Evolutionary conservation across 1,140 invertebrate genomes (phyloP).

Genomic region (Ceratina calcarata): DNA sequence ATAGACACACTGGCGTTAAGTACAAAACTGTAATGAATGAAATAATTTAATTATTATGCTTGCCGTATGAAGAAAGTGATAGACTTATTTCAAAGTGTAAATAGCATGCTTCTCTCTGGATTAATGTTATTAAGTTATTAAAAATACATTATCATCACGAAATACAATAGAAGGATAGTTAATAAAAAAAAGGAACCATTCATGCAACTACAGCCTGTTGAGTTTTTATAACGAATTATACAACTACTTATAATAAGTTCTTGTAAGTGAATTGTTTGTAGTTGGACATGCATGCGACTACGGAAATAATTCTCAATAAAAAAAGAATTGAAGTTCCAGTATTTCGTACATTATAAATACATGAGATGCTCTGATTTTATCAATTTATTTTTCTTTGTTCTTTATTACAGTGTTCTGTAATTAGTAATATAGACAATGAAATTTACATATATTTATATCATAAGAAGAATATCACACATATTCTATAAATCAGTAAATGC

Average conservation of each 20-base stretch:
- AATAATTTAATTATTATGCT: conserved; percentile 6
- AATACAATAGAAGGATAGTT: too few relatives aligned
- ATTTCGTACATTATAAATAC: conserved; percentile 3
- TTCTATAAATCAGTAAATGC: conserved; percentile 29
- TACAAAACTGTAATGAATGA: not conserved
- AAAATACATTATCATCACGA: not conserved
- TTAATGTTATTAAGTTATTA: not conserved
- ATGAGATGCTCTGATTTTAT: not conserved
- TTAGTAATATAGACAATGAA: conserved; percentile 6
- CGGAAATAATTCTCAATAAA: not conserved
- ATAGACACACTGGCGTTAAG: not conserved
- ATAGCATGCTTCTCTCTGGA: not conserved
- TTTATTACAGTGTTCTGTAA: conserved; percentile 27
- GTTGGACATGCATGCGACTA: not conserved
- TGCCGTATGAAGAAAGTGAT: not conserved
- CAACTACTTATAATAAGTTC: not conserved
- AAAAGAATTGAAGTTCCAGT: not conserved
- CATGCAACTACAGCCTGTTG: not conserved
- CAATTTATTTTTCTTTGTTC: conserved; percentile 19
- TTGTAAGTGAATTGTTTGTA: not conserved
- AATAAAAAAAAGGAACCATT: not conserved
- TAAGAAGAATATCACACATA: conserved; percentile 20
- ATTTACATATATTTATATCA: conserved; percentile 12
- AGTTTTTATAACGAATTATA: not conserved
- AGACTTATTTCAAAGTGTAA: not conserved